These are phyloP conservation scores for Lacanobia wlatinum DNA, from an alignment of 2,888 invertebrate species.

Conservation along the genomic window DNA sequence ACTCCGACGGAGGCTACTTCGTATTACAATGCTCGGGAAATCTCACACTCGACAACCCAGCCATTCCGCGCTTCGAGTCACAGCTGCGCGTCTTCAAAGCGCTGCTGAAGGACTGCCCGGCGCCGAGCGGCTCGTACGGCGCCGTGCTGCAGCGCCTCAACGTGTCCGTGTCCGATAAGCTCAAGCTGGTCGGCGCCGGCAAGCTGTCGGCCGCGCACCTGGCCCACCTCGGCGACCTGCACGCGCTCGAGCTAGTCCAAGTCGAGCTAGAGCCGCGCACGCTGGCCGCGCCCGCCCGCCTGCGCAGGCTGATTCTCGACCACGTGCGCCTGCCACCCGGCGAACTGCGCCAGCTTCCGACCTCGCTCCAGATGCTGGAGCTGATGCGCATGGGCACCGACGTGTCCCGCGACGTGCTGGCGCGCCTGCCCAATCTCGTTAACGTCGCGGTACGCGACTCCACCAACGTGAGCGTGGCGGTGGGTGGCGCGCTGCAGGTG, in stretches of 20 bases:
- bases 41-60: constrained; percentile 52
- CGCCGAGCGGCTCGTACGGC: constrained; percentile 45
- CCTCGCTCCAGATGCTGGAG: constrained; percentile 29
- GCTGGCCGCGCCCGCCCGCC: constrained; percentile 88
- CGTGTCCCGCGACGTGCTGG: constrained; percentile 28
- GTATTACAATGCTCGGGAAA: constrained; percentile 32
- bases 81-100: constrained; percentile 36
- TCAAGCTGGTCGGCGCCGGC: constrained; percentile 21
- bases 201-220: constrained; percentile 44
- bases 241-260: constrained; percentile 13
- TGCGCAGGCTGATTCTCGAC: constrained; percentile 34
- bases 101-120: constrained; percentile 27
- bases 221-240: constrained; percentile 17
- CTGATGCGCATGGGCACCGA: constrained; percentile 20
- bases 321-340: constrained; percentile 19
- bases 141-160: constrained; percentile 31
- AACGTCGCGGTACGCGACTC: constrained; percentile 35
- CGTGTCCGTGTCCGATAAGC: constrained; percentile 34
- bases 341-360: constrained; percentile 22
- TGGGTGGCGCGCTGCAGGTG: constrained; percentile 22
- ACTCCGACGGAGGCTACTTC: constrained; percentile 46
- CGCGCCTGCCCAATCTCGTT: constrained; percentile 29
- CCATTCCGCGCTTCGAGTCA: constrained; percentile 50
- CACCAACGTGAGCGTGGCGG: constrained; percentile 24
- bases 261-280: constrained; percentile 64